Percentiles rank a stretch among this genome's conserved stretches.
Conservation (phyloP, 2,113 vertebrate species). For the Chionis minor region DNA sequence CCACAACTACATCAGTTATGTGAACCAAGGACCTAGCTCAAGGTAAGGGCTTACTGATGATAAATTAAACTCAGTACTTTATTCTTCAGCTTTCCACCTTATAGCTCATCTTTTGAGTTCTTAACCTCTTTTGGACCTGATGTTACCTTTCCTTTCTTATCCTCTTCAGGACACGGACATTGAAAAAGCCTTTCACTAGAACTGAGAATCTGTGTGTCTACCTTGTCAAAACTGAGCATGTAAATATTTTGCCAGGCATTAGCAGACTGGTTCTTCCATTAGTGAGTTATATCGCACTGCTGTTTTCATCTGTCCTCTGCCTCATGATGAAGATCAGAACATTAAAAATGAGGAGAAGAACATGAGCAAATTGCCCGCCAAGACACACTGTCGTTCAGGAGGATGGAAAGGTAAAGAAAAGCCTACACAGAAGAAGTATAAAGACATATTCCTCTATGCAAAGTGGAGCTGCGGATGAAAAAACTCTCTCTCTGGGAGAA, state of each 20-base stretch:
- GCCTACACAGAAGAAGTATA: background rate
- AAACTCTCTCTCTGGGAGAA: background rate
- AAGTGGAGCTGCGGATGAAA: background rate
- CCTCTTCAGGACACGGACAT: background rate
- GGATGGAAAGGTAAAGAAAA: background rate
- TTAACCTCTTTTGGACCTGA: background rate
- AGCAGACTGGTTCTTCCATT: background rate
- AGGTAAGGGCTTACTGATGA: background rate
- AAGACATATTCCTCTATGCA: background rate
- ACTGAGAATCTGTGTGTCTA: background rate
- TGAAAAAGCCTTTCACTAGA: background rate
- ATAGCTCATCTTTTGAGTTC: background rate
- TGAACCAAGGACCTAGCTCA: background rate
- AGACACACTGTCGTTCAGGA: background rate
- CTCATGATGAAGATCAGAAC: background rate
- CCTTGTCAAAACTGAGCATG: background rate
- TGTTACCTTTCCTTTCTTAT: background rate
- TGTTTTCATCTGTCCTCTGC: background rate
- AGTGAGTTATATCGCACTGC: background rate
- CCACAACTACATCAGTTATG: background rate
- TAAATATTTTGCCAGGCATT: background rate
- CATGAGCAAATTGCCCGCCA: background rate
- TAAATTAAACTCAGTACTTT: background rate
- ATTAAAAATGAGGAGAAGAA: background rate
- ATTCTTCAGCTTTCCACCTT: background rate